Evolutionary conservation across 2,888 invertebrate genomes (phyloP).

Genomic region (Bembecia ichneumoniformis): DNA sequence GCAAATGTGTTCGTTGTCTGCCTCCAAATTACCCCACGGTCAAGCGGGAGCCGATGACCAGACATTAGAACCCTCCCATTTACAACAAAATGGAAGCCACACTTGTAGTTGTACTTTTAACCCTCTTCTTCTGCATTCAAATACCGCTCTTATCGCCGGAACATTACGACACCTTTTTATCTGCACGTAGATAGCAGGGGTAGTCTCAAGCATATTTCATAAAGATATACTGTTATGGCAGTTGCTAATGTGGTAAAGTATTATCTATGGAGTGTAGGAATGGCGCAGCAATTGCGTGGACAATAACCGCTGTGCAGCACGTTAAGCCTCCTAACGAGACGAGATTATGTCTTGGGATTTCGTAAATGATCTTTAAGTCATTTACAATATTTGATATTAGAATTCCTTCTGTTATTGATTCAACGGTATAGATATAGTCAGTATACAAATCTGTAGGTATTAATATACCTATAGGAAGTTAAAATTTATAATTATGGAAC

Average conservation of each 20-base stretch:
- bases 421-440: too few species aligned
- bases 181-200: conserved; percentile 13
- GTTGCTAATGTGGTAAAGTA: conserved; percentile 56
- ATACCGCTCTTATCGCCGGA: conserved; percentile 25
- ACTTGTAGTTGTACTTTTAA: conserved; percentile 13
- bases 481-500: too few species aligned
- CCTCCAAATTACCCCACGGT: conserved; percentile 69
- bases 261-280: conserved; percentile 37
- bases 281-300: conserved; percentile 57
- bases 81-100: conserved; percentile 50
- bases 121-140: background rate
- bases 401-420: too few species aligned
- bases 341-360: conserved; percentile 50
- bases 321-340: conserved; percentile 41
- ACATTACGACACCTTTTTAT: conserved; percentile 21
- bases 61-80: conserved; percentile 65
- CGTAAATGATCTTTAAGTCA: conserved; percentile 26
- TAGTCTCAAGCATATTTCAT: conserved; percentile 55
- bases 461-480: too few species aligned
- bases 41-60: conserved; percentile 62
- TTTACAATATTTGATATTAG: background rate
- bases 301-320: conserved; percentile 50
- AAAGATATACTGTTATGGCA: conserved; percentile 62
- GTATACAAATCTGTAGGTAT: too few species aligned
- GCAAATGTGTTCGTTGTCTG: conserved; percentile 70